phyloP scores from a whole-genome alignment of 1,140 invertebrate genomes.

The Drosophila prosaltans region DNA sequence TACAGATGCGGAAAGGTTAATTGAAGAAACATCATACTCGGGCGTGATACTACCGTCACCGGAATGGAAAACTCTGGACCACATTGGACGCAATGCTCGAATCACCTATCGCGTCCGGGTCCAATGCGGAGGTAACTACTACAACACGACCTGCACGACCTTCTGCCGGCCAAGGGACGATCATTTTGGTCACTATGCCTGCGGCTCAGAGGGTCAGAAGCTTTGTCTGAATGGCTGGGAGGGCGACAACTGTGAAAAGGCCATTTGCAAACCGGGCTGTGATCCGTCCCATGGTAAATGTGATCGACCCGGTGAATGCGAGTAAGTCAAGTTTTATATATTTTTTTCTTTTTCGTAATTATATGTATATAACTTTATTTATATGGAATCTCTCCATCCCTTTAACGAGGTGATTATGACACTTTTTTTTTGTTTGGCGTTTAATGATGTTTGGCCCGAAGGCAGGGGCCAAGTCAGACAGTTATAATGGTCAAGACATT shows the following conservation, averaged over 20 bases:
- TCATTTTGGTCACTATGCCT: constrained; percentile 96
- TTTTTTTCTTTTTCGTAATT: constrained; percentile 43
- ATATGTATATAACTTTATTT: constrained; percentile 18
- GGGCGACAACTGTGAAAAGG: constrained; percentile 95
- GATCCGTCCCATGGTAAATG: constrained; percentile 94
- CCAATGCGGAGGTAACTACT: constrained; percentile 95
- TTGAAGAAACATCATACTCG: constrained; percentile 94
- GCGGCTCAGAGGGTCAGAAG: constrained; percentile 94
- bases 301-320: constrained; percentile 93
- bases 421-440: constrained; percentile 70
- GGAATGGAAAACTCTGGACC: constrained; percentile 95
- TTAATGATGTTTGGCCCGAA: constrained; percentile 58
- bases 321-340: constrained; percentile 85
- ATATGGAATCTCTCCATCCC: constrained; percentile 4
- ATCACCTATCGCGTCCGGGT: constrained; percentile 95
- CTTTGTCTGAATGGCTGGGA: constrained; percentile 96
- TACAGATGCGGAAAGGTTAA: constrained; percentile 87
- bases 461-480: constrained; percentile 40
- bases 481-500: constrained; percentile 66
- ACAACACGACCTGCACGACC: constrained; percentile 96
- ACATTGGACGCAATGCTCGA: constrained; percentile 89
- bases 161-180: constrained; percentile 96
- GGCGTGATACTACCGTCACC: constrained; percentile 94
- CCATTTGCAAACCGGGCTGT: constrained; percentile 94
- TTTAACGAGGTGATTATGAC: constrained; percentile 78